Percentiles rank a stretch among this genome's conserved stretches.
phyloP scores from a whole-genome alignment of 2,113 vertebrate genomes.

The Isichthys henryi region DNA sequence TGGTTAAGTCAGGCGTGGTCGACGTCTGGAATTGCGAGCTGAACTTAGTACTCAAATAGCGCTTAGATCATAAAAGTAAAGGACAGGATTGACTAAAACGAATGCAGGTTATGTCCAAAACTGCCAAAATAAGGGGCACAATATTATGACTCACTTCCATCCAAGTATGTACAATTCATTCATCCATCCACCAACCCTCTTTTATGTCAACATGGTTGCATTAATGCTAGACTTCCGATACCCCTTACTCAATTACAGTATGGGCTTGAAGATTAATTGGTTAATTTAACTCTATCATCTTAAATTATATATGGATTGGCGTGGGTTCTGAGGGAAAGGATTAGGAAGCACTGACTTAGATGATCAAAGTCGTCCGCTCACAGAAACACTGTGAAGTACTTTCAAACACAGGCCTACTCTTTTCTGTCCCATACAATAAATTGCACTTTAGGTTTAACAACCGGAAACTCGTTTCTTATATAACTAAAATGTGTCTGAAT shows the following conservation, averaged over 20 bases:
- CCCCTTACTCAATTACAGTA: background rate
- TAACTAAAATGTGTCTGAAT: background rate
- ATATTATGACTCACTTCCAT: background rate
- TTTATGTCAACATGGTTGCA: background rate
- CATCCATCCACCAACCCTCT: background rate
- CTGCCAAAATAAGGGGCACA: background rate
- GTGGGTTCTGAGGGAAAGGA: background rate
- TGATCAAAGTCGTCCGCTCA: background rate
- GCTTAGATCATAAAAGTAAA: background rate
- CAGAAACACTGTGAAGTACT: background rate
- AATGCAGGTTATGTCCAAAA: background rate
- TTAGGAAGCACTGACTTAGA: background rate
- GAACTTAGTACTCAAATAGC: background rate
- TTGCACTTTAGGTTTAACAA: background rate
- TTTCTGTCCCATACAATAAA: background rate
- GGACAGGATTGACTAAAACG: background rate
- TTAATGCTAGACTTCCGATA: background rate
- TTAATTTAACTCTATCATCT: background rate
- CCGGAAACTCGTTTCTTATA: background rate
- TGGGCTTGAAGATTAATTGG: background rate
- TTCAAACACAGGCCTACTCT: background rate
- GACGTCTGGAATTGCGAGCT: background rate
- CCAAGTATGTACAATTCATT: background rate
- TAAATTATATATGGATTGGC: background rate
- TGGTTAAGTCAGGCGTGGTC: background rate